Evolutionary conservation across 2,797 vertebrate genomes (phyloP), one percentile per base, ranked within the genome.

Genomic region (Harpagifer antarcticus): DNA sequence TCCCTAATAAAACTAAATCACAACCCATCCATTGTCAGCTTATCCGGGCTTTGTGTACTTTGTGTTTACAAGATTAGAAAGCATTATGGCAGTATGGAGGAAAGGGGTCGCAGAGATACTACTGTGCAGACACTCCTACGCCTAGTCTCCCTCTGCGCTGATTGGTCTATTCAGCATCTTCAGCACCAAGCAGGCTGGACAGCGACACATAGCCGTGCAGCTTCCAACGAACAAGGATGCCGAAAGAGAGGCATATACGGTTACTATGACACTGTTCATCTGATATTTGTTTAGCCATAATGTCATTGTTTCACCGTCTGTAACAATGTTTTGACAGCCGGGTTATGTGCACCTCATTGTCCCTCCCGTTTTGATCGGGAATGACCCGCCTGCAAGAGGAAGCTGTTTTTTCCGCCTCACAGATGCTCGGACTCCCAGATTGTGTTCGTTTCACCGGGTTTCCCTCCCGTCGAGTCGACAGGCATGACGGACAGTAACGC

Each of bases 161-260:
- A 92, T 91, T 93, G 88, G 91, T 86, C 84, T 86, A 58, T 75
- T 85, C 77, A 81, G 89, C 89, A 84, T 75, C 83, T 93, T 95
- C 94, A 95, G 94, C 95, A 95, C 94, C 94, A 87, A 78, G 79
- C 88, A 91, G 78, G 58, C 82, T 89, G 95, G 91, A 95, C 94
- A 95, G 94, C 94, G 92, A 89, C 92, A 76, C 86, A 19, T 78
- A 68, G 78, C 76, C 83, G 37, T 10, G 69, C 88, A 55, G 84
- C 86, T 45, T 27, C 43, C 74, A 62, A 40, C 75, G 65, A 10
- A 66, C 1, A 68, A 79, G 79, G 87, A 89, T 82, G 84, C 68
- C 71, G 66, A 1, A 48, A 5, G 48, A 27, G 55, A 58, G 69
- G 54, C 68, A 27, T 15, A 0, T 69, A 49, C 74, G 27, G 70